Evolutionary conservation across 2,113 vertebrate species (phyloP).

Genomic region (Xenopus laevis): DNA sequence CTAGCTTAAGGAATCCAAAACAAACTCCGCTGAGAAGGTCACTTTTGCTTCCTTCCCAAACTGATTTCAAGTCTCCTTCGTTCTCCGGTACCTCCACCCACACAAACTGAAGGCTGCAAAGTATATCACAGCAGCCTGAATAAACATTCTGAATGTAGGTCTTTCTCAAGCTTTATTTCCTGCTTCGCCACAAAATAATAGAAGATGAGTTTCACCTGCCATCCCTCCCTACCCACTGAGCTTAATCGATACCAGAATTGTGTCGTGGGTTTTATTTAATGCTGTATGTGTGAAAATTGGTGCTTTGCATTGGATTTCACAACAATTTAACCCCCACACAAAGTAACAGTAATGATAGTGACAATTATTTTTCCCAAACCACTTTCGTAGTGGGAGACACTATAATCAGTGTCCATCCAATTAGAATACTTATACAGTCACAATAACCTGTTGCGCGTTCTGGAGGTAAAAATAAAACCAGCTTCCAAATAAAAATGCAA

Average conservation of each 20-base stretch:
- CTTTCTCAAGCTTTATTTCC: not conserved
- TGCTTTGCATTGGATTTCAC: no score
- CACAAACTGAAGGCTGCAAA: not conserved
- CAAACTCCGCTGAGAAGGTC: not conserved
- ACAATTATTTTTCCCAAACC: no score
- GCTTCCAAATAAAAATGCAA: no score
- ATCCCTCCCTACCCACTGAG: not conserved
- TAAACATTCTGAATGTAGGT: not conserved
- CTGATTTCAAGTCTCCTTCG: not conserved
- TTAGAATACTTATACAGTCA: no score
- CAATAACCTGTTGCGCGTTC: no score
- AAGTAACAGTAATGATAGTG: no score
- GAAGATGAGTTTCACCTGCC: not conserved
- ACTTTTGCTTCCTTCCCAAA: not conserved
- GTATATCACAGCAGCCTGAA: not conserved
- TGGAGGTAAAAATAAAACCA: no score
- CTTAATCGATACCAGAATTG: not conserved
- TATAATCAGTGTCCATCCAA: no score
- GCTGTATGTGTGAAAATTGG: no score
- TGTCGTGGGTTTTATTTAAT: not conserved
- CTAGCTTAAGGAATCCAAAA: not conserved
- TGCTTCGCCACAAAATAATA: not conserved
- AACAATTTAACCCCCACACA: no score
- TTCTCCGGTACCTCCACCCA: not conserved
- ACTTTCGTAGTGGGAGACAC: no score